Conservation (phyloP, 2,888 invertebrate species). For the Perdita meconis region DNA sequence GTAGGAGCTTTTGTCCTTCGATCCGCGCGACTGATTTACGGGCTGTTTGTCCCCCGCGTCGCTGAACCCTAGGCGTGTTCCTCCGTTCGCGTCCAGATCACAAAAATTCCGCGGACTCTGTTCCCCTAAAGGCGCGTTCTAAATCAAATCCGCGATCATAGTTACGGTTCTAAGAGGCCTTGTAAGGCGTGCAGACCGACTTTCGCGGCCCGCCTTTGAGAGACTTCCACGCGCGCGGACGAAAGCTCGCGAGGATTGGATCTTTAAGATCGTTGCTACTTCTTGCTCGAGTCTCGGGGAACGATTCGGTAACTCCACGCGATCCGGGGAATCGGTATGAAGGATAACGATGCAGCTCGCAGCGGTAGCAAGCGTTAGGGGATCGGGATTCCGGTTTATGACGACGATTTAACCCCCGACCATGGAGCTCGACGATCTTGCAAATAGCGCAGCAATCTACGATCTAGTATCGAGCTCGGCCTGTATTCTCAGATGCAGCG, state of each 20-base stretch:
- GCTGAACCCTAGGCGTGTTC: background rate
- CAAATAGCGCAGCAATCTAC: constrained; percentile 42
- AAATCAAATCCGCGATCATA: constrained; percentile 18
- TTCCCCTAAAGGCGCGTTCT: constrained; percentile 38
- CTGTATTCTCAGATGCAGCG: background rate
- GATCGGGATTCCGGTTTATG: background rate
- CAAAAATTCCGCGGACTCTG: constrained; percentile 21
- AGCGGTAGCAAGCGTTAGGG: background rate
- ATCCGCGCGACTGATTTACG: constrained; percentile 39
- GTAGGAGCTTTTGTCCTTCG: constrained; percentile 40
- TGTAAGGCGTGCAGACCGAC: constrained; percentile 41
- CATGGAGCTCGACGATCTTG: constrained; percentile 33
- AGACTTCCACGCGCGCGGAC: background rate
- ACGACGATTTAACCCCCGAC: constrained; percentile 31
- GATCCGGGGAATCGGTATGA: background rate
- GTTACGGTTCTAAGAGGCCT: constrained; percentile 36
- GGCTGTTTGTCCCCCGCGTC: constrained; percentile 34
- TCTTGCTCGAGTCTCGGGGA: background rate
- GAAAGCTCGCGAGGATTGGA: no score
- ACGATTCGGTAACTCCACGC: constrained; percentile 1
- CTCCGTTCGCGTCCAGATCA: background rate
- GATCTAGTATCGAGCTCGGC: background rate
- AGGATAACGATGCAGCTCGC: constrained; percentile 1
- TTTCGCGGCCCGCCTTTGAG: constrained; percentile 37
- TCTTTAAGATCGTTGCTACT: background rate